These are phyloP conservation scores for Cenopis cana DNA, from an alignment of 2,888 invertebrate species.

Conservation along the genomic window DNA sequence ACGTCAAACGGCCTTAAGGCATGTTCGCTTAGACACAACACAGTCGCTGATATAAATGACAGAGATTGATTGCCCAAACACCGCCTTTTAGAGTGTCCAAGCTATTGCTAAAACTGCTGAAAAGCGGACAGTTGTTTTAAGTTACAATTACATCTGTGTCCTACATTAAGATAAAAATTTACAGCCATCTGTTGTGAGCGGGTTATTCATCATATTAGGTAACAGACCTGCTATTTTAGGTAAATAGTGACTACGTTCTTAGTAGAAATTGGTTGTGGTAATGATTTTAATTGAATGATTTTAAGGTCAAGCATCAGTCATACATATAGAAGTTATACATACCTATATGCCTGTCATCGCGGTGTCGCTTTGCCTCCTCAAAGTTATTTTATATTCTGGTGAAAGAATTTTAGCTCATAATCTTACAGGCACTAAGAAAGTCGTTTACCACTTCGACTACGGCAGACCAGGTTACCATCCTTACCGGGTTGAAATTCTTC, in stretches of 20 bases:
- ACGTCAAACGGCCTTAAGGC: constrained; percentile 64
- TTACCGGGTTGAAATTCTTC: too few species aligned
- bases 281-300: background rate
- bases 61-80: constrained; percentile 51
- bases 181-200: constrained; percentile 36
- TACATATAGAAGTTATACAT: too few species aligned
- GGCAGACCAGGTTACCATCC: too few species aligned
- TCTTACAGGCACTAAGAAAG: too few species aligned
- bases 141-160: constrained; percentile 33
- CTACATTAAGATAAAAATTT: constrained; percentile 36
- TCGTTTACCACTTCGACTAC: too few species aligned
- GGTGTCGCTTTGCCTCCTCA: too few species aligned
- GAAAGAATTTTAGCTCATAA: too few species aligned
- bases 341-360: too few species aligned
- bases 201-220: constrained; percentile 29
- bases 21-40: constrained; percentile 52
- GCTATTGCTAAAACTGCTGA: constrained; percentile 18
- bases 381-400: too few species aligned
- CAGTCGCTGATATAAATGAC: constrained; percentile 48
- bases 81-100: constrained; percentile 31
- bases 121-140: constrained; percentile 24
- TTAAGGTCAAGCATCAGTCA: background rate
- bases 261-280: background rate
- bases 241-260: background rate
- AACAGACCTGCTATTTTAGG: constrained; percentile 26